Conservation (phyloP, 1,140 invertebrate species). For the Drosophila melanogaster region DNA sequence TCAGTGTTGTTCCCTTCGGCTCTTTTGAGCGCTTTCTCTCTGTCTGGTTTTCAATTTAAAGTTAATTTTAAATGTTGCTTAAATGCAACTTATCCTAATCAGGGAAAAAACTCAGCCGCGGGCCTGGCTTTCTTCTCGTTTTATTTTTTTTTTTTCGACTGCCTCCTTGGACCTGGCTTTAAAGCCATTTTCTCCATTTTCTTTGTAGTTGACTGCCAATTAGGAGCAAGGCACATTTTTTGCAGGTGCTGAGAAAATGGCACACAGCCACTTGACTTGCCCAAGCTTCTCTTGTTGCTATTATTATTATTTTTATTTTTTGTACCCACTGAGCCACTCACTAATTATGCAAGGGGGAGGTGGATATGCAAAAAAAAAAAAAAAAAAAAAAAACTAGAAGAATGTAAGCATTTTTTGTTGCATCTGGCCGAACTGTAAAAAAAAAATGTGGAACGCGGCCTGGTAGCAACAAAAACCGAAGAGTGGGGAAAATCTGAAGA, state of each 20-base stretch:
- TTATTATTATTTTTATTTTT: slow-evolving; percentile 27
- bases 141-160: background rate
- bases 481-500: slow-evolving; percentile 55
- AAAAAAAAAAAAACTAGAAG: slow-evolving; percentile 2
- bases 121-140: background rate
- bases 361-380: slow-evolving; percentile 12
- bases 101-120: slow-evolving; percentile 26
- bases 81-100: slow-evolving; percentile 56
- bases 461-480: slow-evolving; percentile 20
- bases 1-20: background rate
- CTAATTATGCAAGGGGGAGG: slow-evolving; percentile 68
- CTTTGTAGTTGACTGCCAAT: slow-evolving; percentile 59
- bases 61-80: slow-evolving; percentile 57
- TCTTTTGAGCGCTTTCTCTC: background rate
- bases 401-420: slow-evolving; percentile 46
- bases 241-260: slow-evolving; percentile 67
- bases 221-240: slow-evolving; percentile 57
- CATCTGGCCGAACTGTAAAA: slow-evolving; percentile 48
- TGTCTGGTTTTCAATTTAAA: slow-evolving; percentile 54
- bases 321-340: slow-evolving; percentile 72
- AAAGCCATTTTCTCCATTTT: slow-evolving; percentile 48
- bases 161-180: slow-evolving; percentile 11
- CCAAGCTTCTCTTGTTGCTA: slow-evolving; percentile 42
- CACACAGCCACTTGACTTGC: slow-evolving; percentile 78
- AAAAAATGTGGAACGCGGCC: slow-evolving; percentile 63